These are phyloP conservation scores for Origma solitaria DNA, from an alignment of 2,113 vertebrate species.

Conservation along the genomic window DNA sequence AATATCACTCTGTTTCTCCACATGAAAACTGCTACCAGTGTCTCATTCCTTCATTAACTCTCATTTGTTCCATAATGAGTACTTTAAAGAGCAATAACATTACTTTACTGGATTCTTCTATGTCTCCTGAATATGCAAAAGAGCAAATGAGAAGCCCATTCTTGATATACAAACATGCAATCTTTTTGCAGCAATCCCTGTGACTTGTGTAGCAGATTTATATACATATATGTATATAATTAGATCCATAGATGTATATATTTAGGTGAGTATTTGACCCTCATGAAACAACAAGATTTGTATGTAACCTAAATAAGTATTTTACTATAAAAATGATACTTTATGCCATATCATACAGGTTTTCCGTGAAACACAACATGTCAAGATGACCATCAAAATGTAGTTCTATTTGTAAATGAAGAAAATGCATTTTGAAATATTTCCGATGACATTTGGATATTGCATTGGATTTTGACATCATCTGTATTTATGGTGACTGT, in stretches of 20 bases:
- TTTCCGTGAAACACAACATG: neutral
- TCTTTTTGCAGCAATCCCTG: neutral
- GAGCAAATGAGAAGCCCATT: neutral
- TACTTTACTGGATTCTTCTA: neutral
- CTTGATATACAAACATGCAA: neutral
- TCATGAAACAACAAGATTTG: neutral
- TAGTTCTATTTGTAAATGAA: constrained; percentile 7
- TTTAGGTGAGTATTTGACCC: neutral
- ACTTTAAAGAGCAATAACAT: neutral
- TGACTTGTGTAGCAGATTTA: neutral
- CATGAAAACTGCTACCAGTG: neutral
- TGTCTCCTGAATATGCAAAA: neutral
- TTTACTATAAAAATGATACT: neutral
- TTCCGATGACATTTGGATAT: neutral
- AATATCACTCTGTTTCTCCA: neutral
- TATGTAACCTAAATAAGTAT: neutral
- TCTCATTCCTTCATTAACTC: neutral
- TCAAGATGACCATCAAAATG: neutral
- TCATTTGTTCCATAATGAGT: neutral
- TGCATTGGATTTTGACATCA: neutral
- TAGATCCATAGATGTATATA: neutral
- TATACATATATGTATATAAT: neutral
- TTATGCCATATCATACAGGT: neutral
- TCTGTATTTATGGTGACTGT: neutral
- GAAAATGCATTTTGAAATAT: constrained; percentile 46